Base-by-base conservation (phyloP, 2,888 invertebrate species). In the Gymnocheta viridis region DNA sequence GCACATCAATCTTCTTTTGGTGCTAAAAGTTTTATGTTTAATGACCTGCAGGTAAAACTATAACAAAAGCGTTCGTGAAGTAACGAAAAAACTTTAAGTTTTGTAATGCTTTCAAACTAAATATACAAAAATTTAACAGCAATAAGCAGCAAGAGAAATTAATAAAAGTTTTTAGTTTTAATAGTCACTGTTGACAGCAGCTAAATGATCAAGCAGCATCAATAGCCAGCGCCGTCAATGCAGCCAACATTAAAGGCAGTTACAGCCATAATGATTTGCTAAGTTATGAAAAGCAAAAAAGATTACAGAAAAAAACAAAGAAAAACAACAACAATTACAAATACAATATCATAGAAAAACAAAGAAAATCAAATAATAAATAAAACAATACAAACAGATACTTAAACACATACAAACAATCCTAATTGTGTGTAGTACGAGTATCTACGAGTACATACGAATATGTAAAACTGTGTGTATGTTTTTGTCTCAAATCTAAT, bases 191-290 rank as follows among this genome's bases (percentile, higher is more conserved):
- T 69, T 38, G 3, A 12, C 41, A 66, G 19, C 35, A 58, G 49
- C 32, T 58, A 49, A 66, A 62, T 73, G 58, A 80, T 29, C 72
- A 54, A 64, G 35, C 27, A 7, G 27, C 47, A 47, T 14, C 38
- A 5, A 22, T 41, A 44, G 24, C 10, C 17, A 22, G 32, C 27
- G 77, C 64, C 38, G 17, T 17, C 24, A 54, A 44, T 41, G n/a
- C 44, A 81, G 67, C 24, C 74, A 79, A 78, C 82, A 82, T 74
- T 81, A 82, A 69, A 82, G 51, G 38, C 82, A 70, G 56, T 73
- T 62, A 72, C 82, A 70, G 56, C 56, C 64, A 66, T 67, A 80
- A 67, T 77, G 76, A 81, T 66, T 81, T 78, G 78, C 54, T 62
- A 58, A 77, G 66, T 72, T 78, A 73, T 77, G 38, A 82, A 67